Evolutionary conservation across 2,797 vertebrate genomes (phyloP).

Genomic region (Staurois parvus): DNA sequence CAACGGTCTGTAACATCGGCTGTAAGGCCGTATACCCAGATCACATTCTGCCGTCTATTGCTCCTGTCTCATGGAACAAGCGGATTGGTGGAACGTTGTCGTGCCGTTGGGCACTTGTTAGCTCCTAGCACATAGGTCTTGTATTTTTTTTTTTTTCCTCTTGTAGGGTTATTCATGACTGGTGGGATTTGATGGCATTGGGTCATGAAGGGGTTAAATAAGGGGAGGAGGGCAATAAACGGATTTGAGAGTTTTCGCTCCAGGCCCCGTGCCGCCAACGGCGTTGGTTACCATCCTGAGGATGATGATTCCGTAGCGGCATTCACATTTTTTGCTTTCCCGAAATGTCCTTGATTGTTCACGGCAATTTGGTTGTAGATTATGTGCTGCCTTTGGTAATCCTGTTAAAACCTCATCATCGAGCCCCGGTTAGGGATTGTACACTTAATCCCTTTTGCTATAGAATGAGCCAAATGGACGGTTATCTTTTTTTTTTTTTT

Average conservation of each 20-base stretch:
- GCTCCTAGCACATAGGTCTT: too few species aligned
- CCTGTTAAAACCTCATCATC: constrained; percentile 57
- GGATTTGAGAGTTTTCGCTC: too few species aligned
- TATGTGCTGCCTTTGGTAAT: constrained; percentile 44
- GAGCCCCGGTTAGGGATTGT: constrained; percentile 38
- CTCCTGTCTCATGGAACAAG: too few species aligned
- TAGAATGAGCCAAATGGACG: constrained; percentile 29
- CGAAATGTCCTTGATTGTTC: constrained; percentile 32
- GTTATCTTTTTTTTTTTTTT: neutral
- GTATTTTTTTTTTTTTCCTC: too few species aligned
- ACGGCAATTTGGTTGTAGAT: constrained; percentile 46
- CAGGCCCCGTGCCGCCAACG: neutral
- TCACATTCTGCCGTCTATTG: too few species aligned
- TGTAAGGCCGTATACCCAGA: too few species aligned
- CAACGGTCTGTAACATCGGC: too few species aligned
- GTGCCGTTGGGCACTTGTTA: too few species aligned
- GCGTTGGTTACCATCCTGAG: neutral
- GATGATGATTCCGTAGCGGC: neutral
- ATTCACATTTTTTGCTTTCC: constrained; percentile 18
- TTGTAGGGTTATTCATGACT: too few species aligned
- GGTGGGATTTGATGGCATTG: too few species aligned
- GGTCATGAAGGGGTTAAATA: neutral
- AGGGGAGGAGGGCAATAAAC: neutral
- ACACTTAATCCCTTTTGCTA: constrained; percentile 41
- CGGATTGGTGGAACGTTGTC: too few species aligned